Base-by-base conservation (phyloP, 2,888 invertebrate genomes). In the Amiota minor region DNA sequence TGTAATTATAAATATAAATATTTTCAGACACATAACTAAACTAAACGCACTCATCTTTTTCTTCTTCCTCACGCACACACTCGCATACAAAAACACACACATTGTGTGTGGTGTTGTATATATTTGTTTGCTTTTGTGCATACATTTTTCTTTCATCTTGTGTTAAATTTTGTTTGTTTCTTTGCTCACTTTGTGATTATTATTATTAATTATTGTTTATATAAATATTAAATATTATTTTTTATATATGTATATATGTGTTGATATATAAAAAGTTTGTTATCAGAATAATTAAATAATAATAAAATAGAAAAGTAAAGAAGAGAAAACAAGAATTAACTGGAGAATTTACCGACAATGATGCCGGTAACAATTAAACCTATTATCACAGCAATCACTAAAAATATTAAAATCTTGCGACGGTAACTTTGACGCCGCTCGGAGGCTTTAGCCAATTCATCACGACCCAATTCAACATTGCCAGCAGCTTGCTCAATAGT, bases 371-470 rank as follows among this genome's bases (percentile, higher is more conserved):
- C 91, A 81, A 95, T 90, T 79, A 93, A 92, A 74, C 92, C 92
- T 83, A 95, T 89, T 79, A 95, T 91, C 77, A 93, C 87, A 72
- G 92, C 94, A 79, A 95, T 92, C 72, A 93, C 87, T 80, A 93
- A 91, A 78, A 96, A 90, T 80, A 95, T 92, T 88, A 93, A 92
- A 89, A 95, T 91, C 91, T 94, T 95, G 87, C 93, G 92, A 73
- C 96, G 92, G 88, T 94, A 94, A 87, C 92, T 92, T 88, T 94
- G 94, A 90, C 96, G 95, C 90, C 96, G 94, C 80, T 93, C 92
- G 49, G 94, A 93, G 18, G 97, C 97, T 88, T 96, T 96, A n/a
- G 93, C 91, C 59, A 97, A 89, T 83, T 97, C 94, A 77, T 93
- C 93, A 9, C 92, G 92, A 0, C 96, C 97, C n/a, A 93, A 90